A percentile compares a stretch with the other conserved stretches of the same genome.
Conservation (phyloP, 2,113 vertebrate species). For the Peromyscus leucopus region DNA sequence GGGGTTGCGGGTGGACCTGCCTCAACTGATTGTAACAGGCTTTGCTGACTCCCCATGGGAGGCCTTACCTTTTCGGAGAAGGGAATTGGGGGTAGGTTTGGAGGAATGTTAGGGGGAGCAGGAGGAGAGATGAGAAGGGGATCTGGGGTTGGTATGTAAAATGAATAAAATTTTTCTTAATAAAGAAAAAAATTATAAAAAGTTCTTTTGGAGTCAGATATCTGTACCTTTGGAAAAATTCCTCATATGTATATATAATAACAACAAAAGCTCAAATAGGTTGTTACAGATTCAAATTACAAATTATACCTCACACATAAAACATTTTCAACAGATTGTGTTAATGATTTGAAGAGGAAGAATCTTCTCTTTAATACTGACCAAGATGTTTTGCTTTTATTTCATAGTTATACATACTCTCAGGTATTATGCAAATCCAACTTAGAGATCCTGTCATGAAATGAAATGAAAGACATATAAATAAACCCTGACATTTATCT, state of each 20-base stretch:
- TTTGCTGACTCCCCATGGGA: no score
- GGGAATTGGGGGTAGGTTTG: no score
- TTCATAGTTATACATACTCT: neutral
- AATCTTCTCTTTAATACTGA: neutral
- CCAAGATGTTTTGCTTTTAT: constrained; percentile 19
- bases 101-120: no score
- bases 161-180: no score
- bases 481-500: neutral
- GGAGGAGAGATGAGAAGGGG: no score
- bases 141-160: no score
- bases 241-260: neutral
- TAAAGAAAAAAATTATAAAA: neutral
- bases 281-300: neutral
- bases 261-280: neutral
- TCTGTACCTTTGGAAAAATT: neutral
- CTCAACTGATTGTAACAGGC: no score
- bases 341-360: neutral
- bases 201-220: neutral
- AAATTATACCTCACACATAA: neutral
- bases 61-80: no score
- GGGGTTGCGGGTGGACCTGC: no score
- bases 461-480: neutral
- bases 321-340: neutral
- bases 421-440: neutral
- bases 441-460: neutral